Base-by-base conservation (phyloP, 2,888 invertebrate genomes). In the Lamellibrachia satsuma region DNA sequence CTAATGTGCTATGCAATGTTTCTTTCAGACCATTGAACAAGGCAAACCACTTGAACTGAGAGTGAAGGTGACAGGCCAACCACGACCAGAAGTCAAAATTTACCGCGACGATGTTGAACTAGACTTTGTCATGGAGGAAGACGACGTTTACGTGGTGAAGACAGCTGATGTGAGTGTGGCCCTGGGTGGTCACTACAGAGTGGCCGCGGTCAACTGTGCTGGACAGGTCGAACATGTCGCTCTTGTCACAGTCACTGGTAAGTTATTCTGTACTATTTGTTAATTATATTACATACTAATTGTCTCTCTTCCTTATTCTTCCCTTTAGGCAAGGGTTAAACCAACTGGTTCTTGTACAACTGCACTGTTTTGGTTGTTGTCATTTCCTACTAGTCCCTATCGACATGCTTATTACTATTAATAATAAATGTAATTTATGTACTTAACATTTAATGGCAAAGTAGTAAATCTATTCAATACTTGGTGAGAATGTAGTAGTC, bases 1-100 rank as follows among this genome's bases (percentile, higher is more conserved):
- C 60, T 15, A 60, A 9, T 11, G 60, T 55, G 7, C 11, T 60
- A 60, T 60, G 4, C 75, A 11, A 15, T 52, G 9, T 15, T 51
- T 52, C 9, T 93, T 90, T 51, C 90, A 93, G 93, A 92, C 93
- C 7, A 52, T 93, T 55, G 91, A 90, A 27, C 92, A 91, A 27
- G 92, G 92, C 75, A 92, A 75, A 60, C 92, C 92, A 8, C 90
- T 93, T 60, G 90, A 52, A 52, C 92, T 93, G 27, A 92, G 75
- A 52, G 91, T 75, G 55, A 93, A 92, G 91, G 98, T 99, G 2
- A 98, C 97, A 9, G 99, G 99, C 92, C 98, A 98, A 96, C 99
- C 99, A 92, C 97, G 98, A 3, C 99, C 99, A 22, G 98, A 98
- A 95, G 98, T 99, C 51, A 97, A 97, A 90, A 99, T 99, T 99